These are phyloP conservation scores for Gallinago undulata DNA, from an alignment of 2,113 vertebrate genomes.

Conservation along the genomic window DNA sequence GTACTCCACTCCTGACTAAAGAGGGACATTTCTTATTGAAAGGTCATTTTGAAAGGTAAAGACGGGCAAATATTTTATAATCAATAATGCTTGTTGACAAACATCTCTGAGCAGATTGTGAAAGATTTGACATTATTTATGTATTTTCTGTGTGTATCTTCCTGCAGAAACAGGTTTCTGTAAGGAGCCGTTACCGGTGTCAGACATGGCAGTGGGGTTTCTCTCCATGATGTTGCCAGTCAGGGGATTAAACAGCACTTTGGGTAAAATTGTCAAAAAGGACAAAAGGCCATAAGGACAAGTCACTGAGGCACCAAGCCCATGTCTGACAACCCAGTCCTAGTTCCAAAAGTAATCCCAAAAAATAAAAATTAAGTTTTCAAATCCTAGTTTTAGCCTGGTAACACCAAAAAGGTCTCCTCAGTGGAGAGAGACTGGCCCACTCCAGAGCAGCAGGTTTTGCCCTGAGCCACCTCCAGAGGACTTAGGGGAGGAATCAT, in stretches of 20 bases:
- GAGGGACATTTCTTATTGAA: background rate
- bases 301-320: background rate
- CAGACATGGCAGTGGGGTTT: accelerated
- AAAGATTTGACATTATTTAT: background rate
- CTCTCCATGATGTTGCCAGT: background rate
- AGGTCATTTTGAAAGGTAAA: background rate
- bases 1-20: background rate
- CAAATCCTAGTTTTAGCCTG: background rate
- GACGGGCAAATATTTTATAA: background rate
- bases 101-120: background rate
- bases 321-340: background rate
- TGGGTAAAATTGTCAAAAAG: background rate
- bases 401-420: background rate
- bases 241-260: background rate
- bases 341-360: background rate
- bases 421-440: background rate
- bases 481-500: background rate
- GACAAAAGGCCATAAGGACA: background rate
- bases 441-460: background rate
- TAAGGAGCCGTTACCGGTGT: background rate
- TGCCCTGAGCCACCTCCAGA: background rate
- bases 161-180: background rate
- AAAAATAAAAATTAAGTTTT: background rate
- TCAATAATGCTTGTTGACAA: background rate
- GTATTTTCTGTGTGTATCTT: background rate